Evolutionary conservation across 2,797 vertebrate genomes (phyloP), one percentile per base, ranked within the genome.

Genomic region (Champsocephalus esox): DNA sequence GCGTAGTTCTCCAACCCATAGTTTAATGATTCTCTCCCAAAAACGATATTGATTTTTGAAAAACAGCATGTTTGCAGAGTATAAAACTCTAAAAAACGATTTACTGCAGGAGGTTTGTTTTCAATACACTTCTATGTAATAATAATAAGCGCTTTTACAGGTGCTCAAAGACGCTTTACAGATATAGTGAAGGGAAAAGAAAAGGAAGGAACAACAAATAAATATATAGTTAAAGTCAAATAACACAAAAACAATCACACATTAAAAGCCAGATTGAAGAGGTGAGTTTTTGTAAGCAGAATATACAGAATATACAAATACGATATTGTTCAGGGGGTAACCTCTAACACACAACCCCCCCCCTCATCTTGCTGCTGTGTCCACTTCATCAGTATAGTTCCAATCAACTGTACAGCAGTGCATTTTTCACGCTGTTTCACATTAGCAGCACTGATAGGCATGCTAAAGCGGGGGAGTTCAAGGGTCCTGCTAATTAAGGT

Each of bases 401-500:
- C 83, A 90, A 88, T 92, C 88, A 88, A 83, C 77, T 88, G 87
- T 62, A 41, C 49, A 86, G 64, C 79, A 82, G 67, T 78, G 85
- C 76, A 64, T 88, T 89, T 9, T 89, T 84, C 78, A 56, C 38
- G 45, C 81, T 75, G 73, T 86, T 89, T 85, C 66, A 77, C 84
- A 86, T 66, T 66, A 56, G 87, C 82, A 9, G 68, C 73, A 61
- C 87, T 92, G 88, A 90, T 87, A 83, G 87, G 80, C 79, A 61
- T 14, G 56, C 59, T 79, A 74, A 87, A 90, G 77, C 84, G 80
- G 81, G 91, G 87, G 85, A 89, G 92, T 92, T 94, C 91, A 94
- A 89, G 89, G 91, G 92, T 93, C 92, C 80, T 86, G 87, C 94
- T 94, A 94, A 95, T 94, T 95, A 93, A 93, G 92, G 93, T 94